Evolutionary conservation across 2,888 invertebrate species (phyloP), one percentile per base, ranked within the genome.

Genomic region (Lycophotia porphyrea): DNA sequence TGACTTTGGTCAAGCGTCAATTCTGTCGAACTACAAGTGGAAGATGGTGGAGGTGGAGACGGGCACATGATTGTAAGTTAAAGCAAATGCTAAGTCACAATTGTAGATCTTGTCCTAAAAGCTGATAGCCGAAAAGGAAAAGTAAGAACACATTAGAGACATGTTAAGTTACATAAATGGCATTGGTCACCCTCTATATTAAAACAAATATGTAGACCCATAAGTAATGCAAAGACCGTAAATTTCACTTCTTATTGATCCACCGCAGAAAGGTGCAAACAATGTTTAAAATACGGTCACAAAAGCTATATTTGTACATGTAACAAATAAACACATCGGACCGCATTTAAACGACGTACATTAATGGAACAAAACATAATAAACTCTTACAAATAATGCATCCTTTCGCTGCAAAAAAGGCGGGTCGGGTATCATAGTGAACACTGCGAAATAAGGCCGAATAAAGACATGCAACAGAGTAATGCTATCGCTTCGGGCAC

Each of bases 391-490:
- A 80, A 80, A 81, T 81, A 81, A 78, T 66, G 74, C 65, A 52
- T 60, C 66, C 18, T 75, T 76, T 70, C 21, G 63, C 47, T 80
- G 76, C 60, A 82, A 81, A 86, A 88, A 87, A 87, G 79, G 82
- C 68, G 68, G 52, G 31, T 47, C 44, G 36, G 65, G 80, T 80
- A 71, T 73, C 75, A 87, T 85, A 84, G 88, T 84, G 80, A 80
- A 80, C 74, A 83, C 65, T 52, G 80, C 78, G 66, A 78, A 82
- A 82, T 78, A 80, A 79, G 72, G 39, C 87, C 84, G 80, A 92
- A 93, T 92, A 90, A 90, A 92, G 92, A 90, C 90, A 88, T 90
- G 89, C 79, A 84, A 75, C 83, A 75, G 71, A 85, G 84, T 87
- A 88, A 89, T 86, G 87, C 71, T 80, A 83, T 78, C 67, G 90